Base-by-base conservation (phyloP, 1,140 invertebrate species). In the Zeugodacus cucurbitae region DNA sequence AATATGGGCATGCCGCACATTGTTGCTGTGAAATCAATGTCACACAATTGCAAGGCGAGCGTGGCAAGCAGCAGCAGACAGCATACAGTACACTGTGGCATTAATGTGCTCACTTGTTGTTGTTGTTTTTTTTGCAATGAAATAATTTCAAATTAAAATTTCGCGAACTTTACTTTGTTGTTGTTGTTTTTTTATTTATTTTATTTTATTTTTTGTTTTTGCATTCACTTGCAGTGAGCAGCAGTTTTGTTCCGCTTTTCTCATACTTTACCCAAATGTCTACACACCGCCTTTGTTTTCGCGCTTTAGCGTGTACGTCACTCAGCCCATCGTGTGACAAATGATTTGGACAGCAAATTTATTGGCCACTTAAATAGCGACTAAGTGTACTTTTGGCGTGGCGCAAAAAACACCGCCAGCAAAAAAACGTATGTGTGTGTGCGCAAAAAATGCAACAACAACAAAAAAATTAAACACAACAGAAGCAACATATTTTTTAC, bases 281-380 rank as follows among this genome's bases (percentile, higher is more conserved):
- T 74, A 22, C 70, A 2, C 34, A 8, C 70, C 29, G 37, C 82
- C 48, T 58, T 59, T 58, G 57, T 86, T 59, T 57, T 29, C 85
- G 34, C 85, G 85, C 22, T 3, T 34, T 59, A 34, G 34, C 85
- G 54, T 57, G 85, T 59, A 32, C 58, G 48, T 86, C 57, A 59
- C 57, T 86, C 57, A 86, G 29, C 29, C 29, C 57, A 86, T 86
- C 57, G 85, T 32, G 90, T 92, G 91, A 92, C 91, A 92, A 92
- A 92, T 92, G 91, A 91, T 92, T 92, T 91, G 91, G 91, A 92
- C 91, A 92, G 91, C 91, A 91, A 92, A 92, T 92, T 92, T 92
- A 92, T 92, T 92, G 91, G 91, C 91, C 91, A 92, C 91, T 92
- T 92, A 92, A 91, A 92, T 89, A 89, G 89, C 87, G 58, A 87